A percentile compares a stretch with the other conserved stretches of the same genome.
These are phyloP conservation scores for Sialia sialis DNA, from an alignment of 2,113 vertebrate species.

Conservation along the genomic window DNA sequence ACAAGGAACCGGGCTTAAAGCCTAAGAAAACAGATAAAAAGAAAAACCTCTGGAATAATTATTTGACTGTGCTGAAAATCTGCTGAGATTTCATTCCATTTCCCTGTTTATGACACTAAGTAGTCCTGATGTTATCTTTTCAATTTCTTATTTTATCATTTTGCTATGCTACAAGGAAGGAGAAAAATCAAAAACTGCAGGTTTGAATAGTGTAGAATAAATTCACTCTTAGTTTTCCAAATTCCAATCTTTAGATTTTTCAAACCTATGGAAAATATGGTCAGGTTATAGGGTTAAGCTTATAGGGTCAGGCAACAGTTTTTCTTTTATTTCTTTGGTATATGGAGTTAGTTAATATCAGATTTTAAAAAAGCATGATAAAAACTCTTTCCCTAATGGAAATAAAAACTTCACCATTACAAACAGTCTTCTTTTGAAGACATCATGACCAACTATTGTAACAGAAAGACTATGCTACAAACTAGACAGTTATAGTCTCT, in stretches of 20 bases:
- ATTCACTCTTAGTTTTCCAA: not conserved
- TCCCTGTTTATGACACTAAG: conserved; percentile 8
- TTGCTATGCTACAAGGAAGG: not conserved
- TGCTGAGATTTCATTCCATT: conserved; percentile 6
- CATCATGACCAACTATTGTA: not conserved
- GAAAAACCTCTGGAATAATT: not conserved
- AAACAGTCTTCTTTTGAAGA: not conserved
- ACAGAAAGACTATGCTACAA: not conserved
- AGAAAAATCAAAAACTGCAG: not conserved
- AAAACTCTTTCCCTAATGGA: not conserved
- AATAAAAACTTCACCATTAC: not conserved
- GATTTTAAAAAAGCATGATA: not conserved
- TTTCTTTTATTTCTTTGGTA: not conserved
- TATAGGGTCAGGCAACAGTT: not conserved
- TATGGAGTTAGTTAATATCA: not conserved
- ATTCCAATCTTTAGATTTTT: not conserved
- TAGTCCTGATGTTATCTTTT: not conserved
- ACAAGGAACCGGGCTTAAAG: not conserved
- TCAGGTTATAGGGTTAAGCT: not conserved
- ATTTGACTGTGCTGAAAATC: not conserved
- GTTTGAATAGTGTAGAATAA: not conserved
- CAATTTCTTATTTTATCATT: conserved; percentile 24
- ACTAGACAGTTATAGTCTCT: not conserved
- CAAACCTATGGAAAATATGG: not conserved
- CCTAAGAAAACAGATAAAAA: conserved; percentile 9